Percentiles rank a stretch among this genome's conserved stretches.
phyloP scores from a whole-genome alignment of 2,888 invertebrate genomes.

The Papilio demoleus region DNA sequence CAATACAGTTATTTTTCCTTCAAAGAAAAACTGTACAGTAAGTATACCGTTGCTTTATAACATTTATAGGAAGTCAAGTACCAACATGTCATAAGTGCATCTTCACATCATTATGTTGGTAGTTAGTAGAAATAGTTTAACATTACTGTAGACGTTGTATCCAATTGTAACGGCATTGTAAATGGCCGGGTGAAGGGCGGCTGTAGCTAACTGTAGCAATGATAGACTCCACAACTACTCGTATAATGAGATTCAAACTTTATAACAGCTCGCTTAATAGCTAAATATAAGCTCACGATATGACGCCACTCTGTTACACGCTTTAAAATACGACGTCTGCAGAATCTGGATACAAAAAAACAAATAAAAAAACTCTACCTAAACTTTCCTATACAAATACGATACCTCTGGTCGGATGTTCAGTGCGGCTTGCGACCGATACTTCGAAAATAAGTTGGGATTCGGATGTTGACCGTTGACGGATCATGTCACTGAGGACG shows the following conservation, averaged over 20 bases:
- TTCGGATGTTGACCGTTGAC: no score
- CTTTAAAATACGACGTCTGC: no score
- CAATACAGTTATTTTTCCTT: no score
- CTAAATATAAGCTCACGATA: background rate
- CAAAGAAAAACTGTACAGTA: background rate
- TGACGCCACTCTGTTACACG: no score
- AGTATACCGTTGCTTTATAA: background rate
- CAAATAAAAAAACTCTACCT: no score
- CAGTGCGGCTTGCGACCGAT: no score
- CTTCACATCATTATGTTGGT: conserved; percentile 19
- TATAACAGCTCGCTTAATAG: background rate
- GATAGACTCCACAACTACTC: conserved; percentile 27
- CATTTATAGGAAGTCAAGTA: conserved; percentile 7
- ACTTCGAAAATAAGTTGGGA: no score
- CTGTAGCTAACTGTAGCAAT: conserved; percentile 41
- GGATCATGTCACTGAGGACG: no score
- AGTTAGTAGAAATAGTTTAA: conserved; percentile 26
- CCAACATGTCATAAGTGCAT: conserved; percentile 20
- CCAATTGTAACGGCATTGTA: conserved; percentile 36
- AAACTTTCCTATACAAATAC: no score
- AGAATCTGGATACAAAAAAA: no score
- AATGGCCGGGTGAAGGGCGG: conserved; percentile 40
- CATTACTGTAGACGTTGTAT: conserved; percentile 19
- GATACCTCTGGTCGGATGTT: no score
- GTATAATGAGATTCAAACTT: background rate